phyloP scores from a whole-genome alignment of 2,113 vertebrate genomes.

The Leptocoma aspasia region DNA sequence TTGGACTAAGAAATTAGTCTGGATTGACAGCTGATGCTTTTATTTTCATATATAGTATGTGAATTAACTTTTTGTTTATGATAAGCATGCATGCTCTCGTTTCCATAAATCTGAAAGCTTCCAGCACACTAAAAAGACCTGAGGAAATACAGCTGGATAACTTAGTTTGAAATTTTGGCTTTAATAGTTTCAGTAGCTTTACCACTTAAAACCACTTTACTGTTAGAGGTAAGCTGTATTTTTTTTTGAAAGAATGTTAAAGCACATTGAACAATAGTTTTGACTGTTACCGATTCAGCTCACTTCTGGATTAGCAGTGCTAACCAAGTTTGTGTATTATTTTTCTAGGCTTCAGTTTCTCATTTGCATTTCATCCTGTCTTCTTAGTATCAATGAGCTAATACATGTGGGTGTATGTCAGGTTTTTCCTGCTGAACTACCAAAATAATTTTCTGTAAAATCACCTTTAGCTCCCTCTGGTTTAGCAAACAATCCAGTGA shows the following conservation, averaged over 20 bases:
- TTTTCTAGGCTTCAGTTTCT: neutral
- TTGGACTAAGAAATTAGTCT: neutral
- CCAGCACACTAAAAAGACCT: neutral
- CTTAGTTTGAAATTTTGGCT: neutral
- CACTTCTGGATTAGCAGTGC: neutral
- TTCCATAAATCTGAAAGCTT: neutral
- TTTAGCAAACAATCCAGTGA: neutral
- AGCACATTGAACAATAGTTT: neutral
- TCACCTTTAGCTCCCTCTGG: neutral
- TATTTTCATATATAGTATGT: neutral
- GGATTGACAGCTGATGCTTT: neutral
- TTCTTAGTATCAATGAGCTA: neutral
- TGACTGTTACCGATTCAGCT: neutral
- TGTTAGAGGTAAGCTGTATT: neutral
- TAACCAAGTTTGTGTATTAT: neutral
- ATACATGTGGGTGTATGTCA: fast-evolving
- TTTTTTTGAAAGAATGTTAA: too few species aligned
- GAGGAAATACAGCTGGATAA: neutral
- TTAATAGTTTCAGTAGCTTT: neutral
- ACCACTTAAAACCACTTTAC: neutral
- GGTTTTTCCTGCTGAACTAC: neutral
- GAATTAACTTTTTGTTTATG: neutral
- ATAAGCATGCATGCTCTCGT: fast-evolving
- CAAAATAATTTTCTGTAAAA: neutral
- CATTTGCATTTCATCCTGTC: neutral